These are phyloP conservation scores for Aphis gossypii DNA, from an alignment of 1,140 invertebrate species.

Conservation along the genomic window DNA sequence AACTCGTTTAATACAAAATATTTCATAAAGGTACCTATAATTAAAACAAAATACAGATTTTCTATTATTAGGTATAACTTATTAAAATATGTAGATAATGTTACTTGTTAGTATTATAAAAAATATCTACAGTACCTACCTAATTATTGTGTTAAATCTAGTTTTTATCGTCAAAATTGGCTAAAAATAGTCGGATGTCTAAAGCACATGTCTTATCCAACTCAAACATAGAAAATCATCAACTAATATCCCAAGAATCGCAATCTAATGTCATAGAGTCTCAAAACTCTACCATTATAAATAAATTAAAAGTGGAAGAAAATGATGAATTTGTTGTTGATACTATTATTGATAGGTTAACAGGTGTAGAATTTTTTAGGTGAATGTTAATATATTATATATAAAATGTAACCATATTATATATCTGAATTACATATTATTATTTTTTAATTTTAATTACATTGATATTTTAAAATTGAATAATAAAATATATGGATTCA, in stretches of 20 bases:
- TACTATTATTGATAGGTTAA: constrained; percentile 1
- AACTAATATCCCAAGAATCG: neutral
- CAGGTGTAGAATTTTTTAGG: neutral
- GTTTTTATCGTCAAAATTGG: neutral
- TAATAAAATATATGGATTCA: neutral
- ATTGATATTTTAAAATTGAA: neutral
- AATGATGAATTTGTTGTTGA: neutral
- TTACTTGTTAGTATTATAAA: neutral
- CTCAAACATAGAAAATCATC: neutral
- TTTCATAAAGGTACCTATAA: constrained; percentile 16
- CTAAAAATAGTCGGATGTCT: neutral
- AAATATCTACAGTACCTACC: neutral
- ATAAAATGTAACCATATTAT: neutral
- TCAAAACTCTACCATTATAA: neutral
- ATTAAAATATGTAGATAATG: neutral
- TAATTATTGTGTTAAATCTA: neutral
- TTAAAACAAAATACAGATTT: neutral
- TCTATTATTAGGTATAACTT: neutral
- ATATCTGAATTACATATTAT: neutral
- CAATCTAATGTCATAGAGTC: neutral
- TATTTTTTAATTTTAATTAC: neutral
- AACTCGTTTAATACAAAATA: neutral
- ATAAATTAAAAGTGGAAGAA: too few relatives aligned
- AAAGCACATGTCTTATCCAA: neutral
- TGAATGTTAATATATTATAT: neutral